Evolutionary conservation across 1,140 invertebrate genomes (phyloP).

Genomic region (Oryctes rhinoceros): DNA sequence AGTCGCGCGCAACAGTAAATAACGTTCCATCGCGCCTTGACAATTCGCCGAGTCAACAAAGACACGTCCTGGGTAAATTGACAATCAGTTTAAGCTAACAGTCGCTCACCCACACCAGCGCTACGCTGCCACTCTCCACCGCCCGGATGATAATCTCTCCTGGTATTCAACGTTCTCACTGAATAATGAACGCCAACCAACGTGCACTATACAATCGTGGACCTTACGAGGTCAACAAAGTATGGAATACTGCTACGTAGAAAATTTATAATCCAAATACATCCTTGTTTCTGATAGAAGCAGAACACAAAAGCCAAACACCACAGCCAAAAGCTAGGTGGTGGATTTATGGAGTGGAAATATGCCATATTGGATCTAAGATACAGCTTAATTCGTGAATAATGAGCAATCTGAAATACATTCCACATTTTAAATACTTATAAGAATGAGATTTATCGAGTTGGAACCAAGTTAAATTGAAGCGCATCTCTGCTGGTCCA

Average conservation of each 20-base stretch:
- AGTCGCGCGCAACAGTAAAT: slow-evolving; percentile 2
- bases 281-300: too few species aligned
- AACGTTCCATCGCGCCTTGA: slow-evolving; percentile 29
- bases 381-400: too few species aligned
- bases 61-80: slow-evolving; percentile 33
- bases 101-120: slow-evolving; percentile 2
- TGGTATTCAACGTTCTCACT: not conserved
- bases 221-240: not conserved
- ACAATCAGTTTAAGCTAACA: slow-evolving; percentile 35
- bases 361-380: too few species aligned
- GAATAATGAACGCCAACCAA: slow-evolving; percentile 26
- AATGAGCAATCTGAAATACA: too few species aligned
- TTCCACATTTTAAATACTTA: too few species aligned
- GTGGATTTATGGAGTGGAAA: too few species aligned
- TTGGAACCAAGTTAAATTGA: too few species aligned
- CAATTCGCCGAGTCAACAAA: slow-evolving; percentile 33
- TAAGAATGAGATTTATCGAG: too few species aligned
- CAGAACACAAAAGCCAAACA: too few species aligned
- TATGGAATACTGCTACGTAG: not conserved
- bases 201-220: not conserved
- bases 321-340: too few species aligned
- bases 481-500: too few species aligned
- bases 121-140: not conserved
- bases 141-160: slow-evolving; percentile 19
- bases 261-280: too few species aligned